Conservation (phyloP, 2,113 vertebrate genomes). For the Hemiscyllium ocellatum region DNA sequence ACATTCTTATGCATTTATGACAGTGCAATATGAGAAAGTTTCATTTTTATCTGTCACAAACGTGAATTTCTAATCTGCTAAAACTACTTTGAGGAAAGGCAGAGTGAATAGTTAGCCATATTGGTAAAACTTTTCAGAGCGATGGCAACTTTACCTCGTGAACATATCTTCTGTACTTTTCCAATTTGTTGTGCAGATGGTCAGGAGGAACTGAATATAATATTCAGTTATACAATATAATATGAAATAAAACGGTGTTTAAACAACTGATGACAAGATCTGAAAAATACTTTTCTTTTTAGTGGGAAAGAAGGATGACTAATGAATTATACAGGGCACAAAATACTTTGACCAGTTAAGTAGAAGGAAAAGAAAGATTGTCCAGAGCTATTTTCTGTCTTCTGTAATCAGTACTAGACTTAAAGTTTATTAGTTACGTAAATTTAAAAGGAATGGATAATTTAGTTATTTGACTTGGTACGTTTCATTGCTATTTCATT, state of each 20-base stretch:
- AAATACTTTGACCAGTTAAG: background rate
- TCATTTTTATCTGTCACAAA: background rate
- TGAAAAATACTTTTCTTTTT: background rate
- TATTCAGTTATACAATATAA: background rate
- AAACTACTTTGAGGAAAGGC: background rate
- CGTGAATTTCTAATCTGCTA: background rate
- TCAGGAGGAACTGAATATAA: background rate
- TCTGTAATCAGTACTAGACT: background rate
- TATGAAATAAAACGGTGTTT: background rate
- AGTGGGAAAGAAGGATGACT: background rate
- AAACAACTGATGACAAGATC: background rate
- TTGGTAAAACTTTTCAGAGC: background rate
- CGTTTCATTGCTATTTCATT: background rate
- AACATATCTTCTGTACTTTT: background rate
- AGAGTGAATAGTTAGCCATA: background rate
- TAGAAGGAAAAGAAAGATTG: background rate
- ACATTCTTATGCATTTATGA: too few species aligned
- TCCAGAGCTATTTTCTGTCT: background rate
- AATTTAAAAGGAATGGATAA: background rate
- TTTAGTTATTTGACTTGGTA: background rate
- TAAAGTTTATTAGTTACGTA: background rate
- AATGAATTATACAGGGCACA: background rate
- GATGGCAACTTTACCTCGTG: background rate
- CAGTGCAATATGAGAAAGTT: too few species aligned
- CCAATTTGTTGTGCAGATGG: background rate